Evolutionary conservation across 2,888 invertebrate species (phyloP).

Genomic region (Griposia aprilina): DNA sequence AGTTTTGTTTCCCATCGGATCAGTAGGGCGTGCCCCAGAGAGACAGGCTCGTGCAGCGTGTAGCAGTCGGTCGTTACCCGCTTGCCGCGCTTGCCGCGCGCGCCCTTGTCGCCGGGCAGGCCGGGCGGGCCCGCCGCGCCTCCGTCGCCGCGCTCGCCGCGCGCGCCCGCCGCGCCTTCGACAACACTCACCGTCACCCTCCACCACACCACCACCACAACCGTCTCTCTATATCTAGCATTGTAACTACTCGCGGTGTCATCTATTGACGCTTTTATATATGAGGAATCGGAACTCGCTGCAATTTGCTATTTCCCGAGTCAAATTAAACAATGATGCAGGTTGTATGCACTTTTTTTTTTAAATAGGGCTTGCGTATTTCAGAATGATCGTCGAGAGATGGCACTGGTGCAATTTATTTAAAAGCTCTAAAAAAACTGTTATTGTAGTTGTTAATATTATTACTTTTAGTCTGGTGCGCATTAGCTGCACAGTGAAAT

Average conservation of each 20-base stretch:
- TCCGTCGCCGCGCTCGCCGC: conserved; percentile 95
- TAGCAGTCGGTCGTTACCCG: conserved; percentile 92
- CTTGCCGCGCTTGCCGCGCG: conserved; percentile 97
- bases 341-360: neutral
- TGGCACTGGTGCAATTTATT: conserved; percentile 12
- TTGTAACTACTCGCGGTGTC: conserved; percentile 31
- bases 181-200: conserved; percentile 76
- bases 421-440: conserved; percentile 36
- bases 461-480: conserved; percentile 50
- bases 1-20: neutral
- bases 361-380: neutral
- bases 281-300: neutral
- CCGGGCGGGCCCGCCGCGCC: conserved; percentile 95
- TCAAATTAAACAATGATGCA: neutral
- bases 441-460: conserved; percentile 44
- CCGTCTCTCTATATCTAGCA: neutral
- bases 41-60: conserved; percentile 12
- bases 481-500: conserved; percentile 49
- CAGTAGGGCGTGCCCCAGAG: neutral
- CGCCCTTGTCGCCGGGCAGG: conserved; percentile 96
- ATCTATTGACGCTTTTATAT: conserved; percentile 9
- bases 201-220: conserved; percentile 81
- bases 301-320: neutral
- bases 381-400: conserved; percentile 17
- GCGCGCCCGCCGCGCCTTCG: conserved; percentile 91